Percentiles rank a stretch among this genome's conserved stretches.
Conservation (phyloP, 2,888 invertebrate genomes). For the Exocentrus adspersus region DNA sequence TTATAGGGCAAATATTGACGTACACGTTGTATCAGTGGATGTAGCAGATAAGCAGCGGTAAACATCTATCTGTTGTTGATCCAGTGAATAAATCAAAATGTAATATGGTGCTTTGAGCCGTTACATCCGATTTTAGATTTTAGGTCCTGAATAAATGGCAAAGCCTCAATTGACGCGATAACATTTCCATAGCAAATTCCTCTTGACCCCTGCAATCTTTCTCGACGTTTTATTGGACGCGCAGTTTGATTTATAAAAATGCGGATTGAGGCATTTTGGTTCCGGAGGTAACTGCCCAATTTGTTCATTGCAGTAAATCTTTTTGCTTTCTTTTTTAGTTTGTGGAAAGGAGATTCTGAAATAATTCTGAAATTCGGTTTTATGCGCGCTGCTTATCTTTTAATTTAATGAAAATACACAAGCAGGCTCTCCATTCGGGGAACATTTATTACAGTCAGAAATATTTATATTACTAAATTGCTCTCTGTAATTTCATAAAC, state of each 20-base stretch:
- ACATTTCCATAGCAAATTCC: slow-evolving; percentile 6
- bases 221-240: neutral
- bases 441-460: neutral
- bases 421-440: neutral
- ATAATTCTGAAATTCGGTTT: too few species aligned
- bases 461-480: neutral
- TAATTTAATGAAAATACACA: neutral
- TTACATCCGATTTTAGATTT: slow-evolving; percentile 4
- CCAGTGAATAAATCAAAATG: slow-evolving; percentile 16
- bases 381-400: neutral
- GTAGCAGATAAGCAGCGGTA: neutral
- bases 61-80: slow-evolving; percentile 4
- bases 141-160: slow-evolving; percentile 6
- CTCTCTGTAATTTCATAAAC: slow-evolving; percentile 6
- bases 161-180: neutral
- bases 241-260: neutral
- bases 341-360: too few species aligned
- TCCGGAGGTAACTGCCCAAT: neutral
- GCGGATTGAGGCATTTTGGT: neutral
- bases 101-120: slow-evolving; percentile 14
- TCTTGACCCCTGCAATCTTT: neutral
- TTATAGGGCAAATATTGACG: slow-evolving; percentile 4
- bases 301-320: too few species aligned
- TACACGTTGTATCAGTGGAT: neutral
- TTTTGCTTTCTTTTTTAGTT: too few species aligned